phyloP scores from a whole-genome alignment of 2,888 invertebrate species.

The Charanyca ferruginea region DNA sequence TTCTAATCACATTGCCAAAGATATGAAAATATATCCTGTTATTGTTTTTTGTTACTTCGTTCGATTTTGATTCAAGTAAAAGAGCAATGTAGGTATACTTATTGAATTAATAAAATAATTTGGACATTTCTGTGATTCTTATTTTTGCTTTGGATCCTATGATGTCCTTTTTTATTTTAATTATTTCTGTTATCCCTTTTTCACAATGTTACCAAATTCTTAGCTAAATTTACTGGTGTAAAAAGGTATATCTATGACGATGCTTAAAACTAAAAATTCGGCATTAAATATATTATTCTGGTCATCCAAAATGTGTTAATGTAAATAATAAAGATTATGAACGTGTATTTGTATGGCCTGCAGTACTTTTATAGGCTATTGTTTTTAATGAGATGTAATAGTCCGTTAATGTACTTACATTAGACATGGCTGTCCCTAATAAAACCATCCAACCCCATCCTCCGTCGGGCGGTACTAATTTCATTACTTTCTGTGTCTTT shows the following conservation, averaged over 20 bases:
- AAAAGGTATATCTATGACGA: too few species aligned
- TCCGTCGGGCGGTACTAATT: constrained; percentile 92
- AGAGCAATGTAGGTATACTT: too few species aligned
- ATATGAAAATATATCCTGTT: constrained; percentile 49
- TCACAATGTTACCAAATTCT: too few species aligned
- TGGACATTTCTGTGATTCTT: too few species aligned
- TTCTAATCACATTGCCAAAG: constrained; percentile 50
- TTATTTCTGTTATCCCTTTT: too few species aligned
- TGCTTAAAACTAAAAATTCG: too few species aligned
- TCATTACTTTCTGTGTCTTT: constrained; percentile 79
- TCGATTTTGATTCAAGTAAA: not conserved
- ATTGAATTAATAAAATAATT: not conserved
- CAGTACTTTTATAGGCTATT: not conserved
- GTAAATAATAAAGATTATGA: not conserved
- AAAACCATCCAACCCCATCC: constrained; percentile 95
- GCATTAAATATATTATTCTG: too few species aligned
- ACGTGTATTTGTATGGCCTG: not conserved
- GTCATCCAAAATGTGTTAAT: not conserved
- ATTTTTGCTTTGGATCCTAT: too few species aligned
- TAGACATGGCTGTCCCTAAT: constrained; percentile 92
- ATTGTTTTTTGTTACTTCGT: constrained; percentile 12
- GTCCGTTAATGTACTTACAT: constrained; percentile 89
- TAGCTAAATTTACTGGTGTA: too few species aligned
- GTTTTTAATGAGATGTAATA: not conserved
- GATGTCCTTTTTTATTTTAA: too few species aligned